Evolutionary conservation across 2,113 vertebrate species (phyloP), one percentile per base, ranked within the genome.

Genomic region (Periophthalmodon schlosseri): DNA sequence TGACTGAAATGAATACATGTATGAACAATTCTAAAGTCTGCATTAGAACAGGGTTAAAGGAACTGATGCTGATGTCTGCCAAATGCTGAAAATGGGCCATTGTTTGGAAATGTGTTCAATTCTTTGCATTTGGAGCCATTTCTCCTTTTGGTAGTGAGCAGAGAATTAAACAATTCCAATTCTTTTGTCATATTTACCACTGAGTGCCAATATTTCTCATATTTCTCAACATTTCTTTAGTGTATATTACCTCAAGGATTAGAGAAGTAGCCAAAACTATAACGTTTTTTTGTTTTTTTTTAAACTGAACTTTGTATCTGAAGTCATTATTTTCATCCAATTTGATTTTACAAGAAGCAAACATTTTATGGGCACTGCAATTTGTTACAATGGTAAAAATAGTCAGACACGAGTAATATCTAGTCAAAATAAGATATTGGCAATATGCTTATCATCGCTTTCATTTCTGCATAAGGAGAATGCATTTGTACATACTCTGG

Each of bases 401-500:
- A 33, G 20, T 68, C 66, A 49, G 60, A 24, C 34, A 2, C 13
- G 34, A 24, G 13, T 69, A 12, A 68, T 58, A 36, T 34, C 20
- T 18, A 68, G 33, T 54, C 63, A 75, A 39, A 58, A 8, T 36
- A 7, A 23, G 56, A 64, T 54, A 39, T 36, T 47, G 68, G 46
- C 50, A 60, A 16, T 49, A 18, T 39, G 44, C 20, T 21, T 57
- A 7, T 56, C 11, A 67, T 2, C 39, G 24, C 0, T 21, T 50
- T 24, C n/a, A 39, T 18, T 70, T 34, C n/a, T 34, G 21, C 15
- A 23, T 28, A 21, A 6, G n/a, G 8, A 61, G 33, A 23, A 5
- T 61, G 21, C n/a, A 13, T 46, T 49, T 13, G n/a, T 84, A 98
- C 98, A 92, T 94, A 99, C 98, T 99, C 98, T n/a, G 98, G 95